These are phyloP conservation scores for Premnoplex brunnescens DNA, from an alignment of 2,797 vertebrate species.

Conservation along the genomic window DNA sequence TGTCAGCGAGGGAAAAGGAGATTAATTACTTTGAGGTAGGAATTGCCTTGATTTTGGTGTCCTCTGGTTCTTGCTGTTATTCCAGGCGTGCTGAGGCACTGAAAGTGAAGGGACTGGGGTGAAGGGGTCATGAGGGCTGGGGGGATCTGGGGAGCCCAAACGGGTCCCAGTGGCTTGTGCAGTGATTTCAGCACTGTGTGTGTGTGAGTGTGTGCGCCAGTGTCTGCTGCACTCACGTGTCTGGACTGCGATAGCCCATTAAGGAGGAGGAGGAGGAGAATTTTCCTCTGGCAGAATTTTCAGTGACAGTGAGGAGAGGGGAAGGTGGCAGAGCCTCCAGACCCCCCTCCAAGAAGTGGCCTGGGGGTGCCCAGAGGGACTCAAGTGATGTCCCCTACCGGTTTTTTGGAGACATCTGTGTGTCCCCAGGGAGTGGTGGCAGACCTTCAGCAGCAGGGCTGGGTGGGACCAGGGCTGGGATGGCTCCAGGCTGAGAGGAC, in stretches of 20 bases:
- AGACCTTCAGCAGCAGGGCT: neutral
- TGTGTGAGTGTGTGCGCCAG: neutral
- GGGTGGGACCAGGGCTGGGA: neutral
- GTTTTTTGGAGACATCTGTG: rapidly evolving
- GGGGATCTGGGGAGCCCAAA: neutral
- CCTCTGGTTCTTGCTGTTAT: neutral
- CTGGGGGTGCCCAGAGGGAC: rapidly evolving
- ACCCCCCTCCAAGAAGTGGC: rapidly evolving
- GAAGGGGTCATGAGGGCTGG: neutral
- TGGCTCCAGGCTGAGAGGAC: neutral
- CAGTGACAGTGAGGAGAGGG: slow-evolving; percentile 19
- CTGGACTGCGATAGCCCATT: slow-evolving; percentile 8
- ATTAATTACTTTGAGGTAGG: neutral
- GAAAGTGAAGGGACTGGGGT: rapidly evolving
- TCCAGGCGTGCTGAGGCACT: neutral
- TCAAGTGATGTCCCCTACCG: neutral
- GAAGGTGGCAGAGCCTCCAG: neutral
- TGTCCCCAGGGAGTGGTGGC: neutral
- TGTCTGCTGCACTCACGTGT: neutral
- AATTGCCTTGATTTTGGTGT: neutral
- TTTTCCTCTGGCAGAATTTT: slow-evolving; percentile 59
- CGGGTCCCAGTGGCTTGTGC: slow-evolving; percentile 28
- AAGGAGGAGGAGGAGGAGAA: slow-evolving; percentile 18
- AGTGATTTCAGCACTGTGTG: slow-evolving; percentile 15
- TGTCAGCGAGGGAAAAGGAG: neutral